These are phyloP conservation scores for Dorcus hopei DNA, from an alignment of 2,888 invertebrate genomes.

Conservation along the genomic window DNA sequence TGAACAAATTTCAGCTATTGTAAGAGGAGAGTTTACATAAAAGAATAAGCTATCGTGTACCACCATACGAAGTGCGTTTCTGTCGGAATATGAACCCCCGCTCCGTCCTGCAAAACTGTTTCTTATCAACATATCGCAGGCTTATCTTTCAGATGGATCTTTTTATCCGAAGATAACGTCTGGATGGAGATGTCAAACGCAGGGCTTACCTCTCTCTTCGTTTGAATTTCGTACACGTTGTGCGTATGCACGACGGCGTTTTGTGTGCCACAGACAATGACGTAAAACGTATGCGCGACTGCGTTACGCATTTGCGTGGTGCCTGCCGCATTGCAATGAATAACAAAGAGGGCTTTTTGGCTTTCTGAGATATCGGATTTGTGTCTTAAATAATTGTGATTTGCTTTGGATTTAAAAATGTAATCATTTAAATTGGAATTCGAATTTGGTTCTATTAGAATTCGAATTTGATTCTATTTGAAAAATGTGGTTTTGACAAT, in stretches of 20 bases:
- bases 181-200: slow-evolving; percentile 50
- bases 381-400: no score
- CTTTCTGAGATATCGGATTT: background rate
- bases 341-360: background rate
- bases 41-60: slow-evolving; percentile 28
- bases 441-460: no score
- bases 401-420: no score
- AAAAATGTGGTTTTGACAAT: no score
- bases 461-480: no score
- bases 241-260: background rate
- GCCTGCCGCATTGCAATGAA: background rate
- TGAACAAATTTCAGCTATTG: slow-evolving; percentile 38
- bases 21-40: slow-evolving; percentile 35
- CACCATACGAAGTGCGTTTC: slow-evolving; percentile 15
- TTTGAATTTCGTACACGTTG: slow-evolving; percentile 9
- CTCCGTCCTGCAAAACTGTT: slow-evolving; percentile 25
- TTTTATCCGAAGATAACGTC: slow-evolving; percentile 44
- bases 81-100: slow-evolving; percentile 28
- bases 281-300: background rate
- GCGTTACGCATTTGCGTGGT: background rate
- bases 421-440: no score
- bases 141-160: slow-evolving; percentile 46
- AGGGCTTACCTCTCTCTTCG: slow-evolving; percentile 23
- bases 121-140: slow-evolving; percentile 39
- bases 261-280: background rate